These are phyloP conservation scores for Drosophila paramelanica DNA, from an alignment of 2,888 invertebrate genomes.

Conservation along the genomic window DNA sequence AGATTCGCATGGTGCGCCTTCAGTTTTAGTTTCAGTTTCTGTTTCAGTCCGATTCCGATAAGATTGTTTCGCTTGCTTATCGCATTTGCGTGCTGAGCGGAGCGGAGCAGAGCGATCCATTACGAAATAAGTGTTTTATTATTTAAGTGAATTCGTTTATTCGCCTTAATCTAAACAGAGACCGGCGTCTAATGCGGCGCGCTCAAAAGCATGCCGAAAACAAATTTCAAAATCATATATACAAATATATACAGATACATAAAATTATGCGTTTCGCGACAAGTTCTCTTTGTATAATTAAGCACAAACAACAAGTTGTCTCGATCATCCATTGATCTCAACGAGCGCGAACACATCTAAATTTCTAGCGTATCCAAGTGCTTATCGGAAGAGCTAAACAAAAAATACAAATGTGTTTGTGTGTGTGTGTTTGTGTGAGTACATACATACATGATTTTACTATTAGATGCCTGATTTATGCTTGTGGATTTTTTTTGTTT, in stretches of 20 bases:
- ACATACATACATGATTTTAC: background rate
- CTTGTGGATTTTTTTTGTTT: background rate
- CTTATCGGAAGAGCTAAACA: slow-evolving; percentile 7
- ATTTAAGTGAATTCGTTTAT: slow-evolving; percentile 68
- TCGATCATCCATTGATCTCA: slow-evolving; percentile 2
- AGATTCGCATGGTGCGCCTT: slow-evolving; percentile 40
- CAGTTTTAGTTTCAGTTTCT: slow-evolving; percentile 13
- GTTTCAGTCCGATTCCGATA: slow-evolving; percentile 45
- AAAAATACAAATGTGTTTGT: background rate
- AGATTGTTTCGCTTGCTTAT: slow-evolving; percentile 67
- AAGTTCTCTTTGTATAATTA: background rate
- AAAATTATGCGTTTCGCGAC: background rate
- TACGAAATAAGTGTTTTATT: slow-evolving; percentile 65
- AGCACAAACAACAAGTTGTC: background rate
- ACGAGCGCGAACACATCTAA: background rate
- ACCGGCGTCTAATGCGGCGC: slow-evolving; percentile 45
- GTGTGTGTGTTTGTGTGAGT: background rate
- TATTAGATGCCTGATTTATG: slow-evolving; percentile 9
- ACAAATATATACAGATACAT: background rate
- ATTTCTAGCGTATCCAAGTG: background rate
- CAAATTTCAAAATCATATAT: too few species aligned
- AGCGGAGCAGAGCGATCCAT: slow-evolving; percentile 23
- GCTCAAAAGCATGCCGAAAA: slow-evolving; percentile 11
- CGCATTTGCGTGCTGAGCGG: slow-evolving; percentile 35
- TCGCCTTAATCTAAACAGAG: slow-evolving; percentile 62